Conservation (phyloP, 2,888 invertebrate species). For the Scaptomyza parva region DNA sequence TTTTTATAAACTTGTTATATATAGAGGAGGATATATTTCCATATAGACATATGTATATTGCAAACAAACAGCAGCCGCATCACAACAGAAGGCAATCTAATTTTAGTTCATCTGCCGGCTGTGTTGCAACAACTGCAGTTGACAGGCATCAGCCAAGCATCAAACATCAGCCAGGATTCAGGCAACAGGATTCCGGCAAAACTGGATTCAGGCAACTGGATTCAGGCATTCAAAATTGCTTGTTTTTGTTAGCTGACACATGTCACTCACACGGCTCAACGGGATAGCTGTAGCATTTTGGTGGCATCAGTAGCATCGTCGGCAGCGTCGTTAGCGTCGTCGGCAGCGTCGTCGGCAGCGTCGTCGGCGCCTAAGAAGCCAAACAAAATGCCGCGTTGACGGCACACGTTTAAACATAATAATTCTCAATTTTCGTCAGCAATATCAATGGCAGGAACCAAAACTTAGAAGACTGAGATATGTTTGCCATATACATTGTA, state of each 20-base stretch:
- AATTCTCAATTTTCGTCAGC: constrained; percentile 81
- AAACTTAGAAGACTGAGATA: no score
- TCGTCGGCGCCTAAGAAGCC: constrained; percentile 44
- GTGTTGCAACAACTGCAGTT: constrained; percentile 51
- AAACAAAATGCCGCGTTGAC: constrained; percentile 49
- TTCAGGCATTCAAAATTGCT: constrained; percentile 40
- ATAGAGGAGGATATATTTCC: neutral
- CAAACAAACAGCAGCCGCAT: constrained; percentile 13
- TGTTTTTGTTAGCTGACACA: constrained; percentile 27
- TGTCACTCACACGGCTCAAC: constrained; percentile 32
- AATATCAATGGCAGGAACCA: constrained; percentile 64
- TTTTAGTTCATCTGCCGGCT: constrained; percentile 45
- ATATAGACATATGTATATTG: constrained; percentile 12
- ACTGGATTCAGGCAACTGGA: constrained; percentile 22
- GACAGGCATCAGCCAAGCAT: constrained; percentile 29
- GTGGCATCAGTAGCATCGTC: neutral
- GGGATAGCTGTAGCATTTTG: constrained; percentile 1
- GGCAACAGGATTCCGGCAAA: constrained; percentile 17
- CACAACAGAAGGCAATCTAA: constrained; percentile 60
- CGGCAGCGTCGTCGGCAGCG: constrained; percentile 9
- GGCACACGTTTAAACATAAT: constrained; percentile 78
- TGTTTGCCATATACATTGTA: neutral
- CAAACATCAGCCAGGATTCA: constrained; percentile 12
- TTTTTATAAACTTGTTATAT: constrained; percentile 44
- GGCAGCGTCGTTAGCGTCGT: neutral